A percentile compares a stretch with the other conserved stretches of the same genome.
Conservation (phyloP, 2,797 vertebrate genomes). For the Arctocebus calabarensis region DNA sequence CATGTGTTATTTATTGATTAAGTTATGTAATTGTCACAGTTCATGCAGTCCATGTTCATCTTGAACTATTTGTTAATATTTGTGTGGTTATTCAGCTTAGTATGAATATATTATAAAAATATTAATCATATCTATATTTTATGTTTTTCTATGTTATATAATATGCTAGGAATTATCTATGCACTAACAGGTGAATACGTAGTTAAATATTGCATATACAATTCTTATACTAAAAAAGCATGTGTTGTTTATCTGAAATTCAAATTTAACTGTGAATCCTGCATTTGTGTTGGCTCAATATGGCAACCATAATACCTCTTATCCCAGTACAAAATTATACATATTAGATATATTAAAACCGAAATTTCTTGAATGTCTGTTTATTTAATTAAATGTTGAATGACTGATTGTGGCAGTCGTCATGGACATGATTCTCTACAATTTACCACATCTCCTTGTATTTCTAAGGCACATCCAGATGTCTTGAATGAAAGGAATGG, state of each 20-base stretch:
- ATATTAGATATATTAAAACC: background rate
- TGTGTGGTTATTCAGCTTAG: background rate
- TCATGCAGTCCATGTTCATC: background rate
- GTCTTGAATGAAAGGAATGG: background rate
- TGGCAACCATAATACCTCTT: background rate
- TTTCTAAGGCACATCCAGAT: background rate
- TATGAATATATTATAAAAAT: background rate
- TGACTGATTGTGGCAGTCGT: background rate
- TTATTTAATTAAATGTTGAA: background rate
- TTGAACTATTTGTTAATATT: background rate
- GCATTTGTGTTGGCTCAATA: background rate
- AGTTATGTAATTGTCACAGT: background rate
- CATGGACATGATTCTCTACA: background rate
- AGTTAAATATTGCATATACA: background rate
- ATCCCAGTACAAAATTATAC: background rate
- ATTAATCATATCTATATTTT: background rate
- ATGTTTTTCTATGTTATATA: background rate
- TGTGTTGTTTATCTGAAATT: background rate
- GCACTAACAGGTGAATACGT: background rate
- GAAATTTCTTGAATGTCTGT: background rate
- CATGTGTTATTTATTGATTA: background rate
- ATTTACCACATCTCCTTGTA: background rate
- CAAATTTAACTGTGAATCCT: background rate
- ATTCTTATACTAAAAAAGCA: background rate
- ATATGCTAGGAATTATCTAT: background rate